Percentiles rank a stretch among this genome's conserved stretches.
These are phyloP conservation scores for Decapterus maruadsi DNA, from an alignment of 2,797 vertebrate species.

Conservation along the genomic window DNA sequence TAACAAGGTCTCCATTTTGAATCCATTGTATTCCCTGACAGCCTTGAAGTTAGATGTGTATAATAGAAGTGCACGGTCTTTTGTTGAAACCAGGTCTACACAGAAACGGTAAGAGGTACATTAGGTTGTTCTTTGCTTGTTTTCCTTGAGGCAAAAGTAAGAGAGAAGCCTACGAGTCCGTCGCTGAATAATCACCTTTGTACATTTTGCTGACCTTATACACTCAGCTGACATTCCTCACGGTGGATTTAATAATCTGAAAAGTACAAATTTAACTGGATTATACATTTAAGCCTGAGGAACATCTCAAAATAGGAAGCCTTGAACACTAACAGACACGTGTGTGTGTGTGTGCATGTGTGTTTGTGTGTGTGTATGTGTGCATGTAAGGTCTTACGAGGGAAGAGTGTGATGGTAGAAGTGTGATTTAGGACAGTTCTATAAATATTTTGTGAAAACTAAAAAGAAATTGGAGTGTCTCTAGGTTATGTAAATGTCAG, in stretches of 20 bases:
- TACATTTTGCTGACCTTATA: constrained; percentile 52
- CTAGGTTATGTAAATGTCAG: background rate
- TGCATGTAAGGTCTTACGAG: background rate
- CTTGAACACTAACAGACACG: constrained; percentile 18
- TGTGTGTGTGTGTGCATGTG: background rate
- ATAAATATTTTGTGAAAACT: background rate
- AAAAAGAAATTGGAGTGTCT: background rate
- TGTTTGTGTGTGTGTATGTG: background rate
- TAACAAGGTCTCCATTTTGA: background rate
- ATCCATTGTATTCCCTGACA: background rate
- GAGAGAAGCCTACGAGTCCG: constrained; percentile 3
- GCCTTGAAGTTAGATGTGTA: background rate
- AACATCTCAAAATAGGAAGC: constrained; percentile 47
- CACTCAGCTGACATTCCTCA: constrained; percentile 53
- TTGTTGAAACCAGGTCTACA: background rate
- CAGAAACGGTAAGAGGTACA: background rate
- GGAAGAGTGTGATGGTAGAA: background rate
- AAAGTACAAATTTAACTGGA: constrained; percentile 59
- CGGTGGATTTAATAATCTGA: constrained; percentile 56
- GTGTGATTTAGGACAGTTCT: background rate
- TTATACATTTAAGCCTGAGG: constrained; percentile 55
- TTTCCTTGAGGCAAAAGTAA: constrained; percentile 7
- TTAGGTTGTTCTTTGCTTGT: background rate
- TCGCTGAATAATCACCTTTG: constrained; percentile 43
- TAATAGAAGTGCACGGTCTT: background rate